Conservation (phyloP, 2,888 invertebrate species). For the Smittia sp. region DNA sequence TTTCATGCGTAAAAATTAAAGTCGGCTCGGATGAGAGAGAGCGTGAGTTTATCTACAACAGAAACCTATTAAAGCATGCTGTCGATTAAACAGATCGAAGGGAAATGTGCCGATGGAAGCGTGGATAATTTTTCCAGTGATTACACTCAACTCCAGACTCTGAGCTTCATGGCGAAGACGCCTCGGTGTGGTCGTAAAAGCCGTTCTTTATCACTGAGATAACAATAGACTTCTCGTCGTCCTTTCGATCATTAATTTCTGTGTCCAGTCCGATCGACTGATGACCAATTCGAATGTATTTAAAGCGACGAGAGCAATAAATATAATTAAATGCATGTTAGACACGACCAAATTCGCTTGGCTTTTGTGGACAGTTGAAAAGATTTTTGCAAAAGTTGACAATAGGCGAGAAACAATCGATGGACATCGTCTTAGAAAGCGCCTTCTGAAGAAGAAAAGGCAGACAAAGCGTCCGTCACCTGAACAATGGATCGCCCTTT, state of each 20-base stretch:
- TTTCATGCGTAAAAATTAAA: constrained; percentile 37
- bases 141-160: background rate
- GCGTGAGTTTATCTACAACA: background rate
- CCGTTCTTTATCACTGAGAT: background rate
- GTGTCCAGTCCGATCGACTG: background rate
- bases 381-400: constrained; percentile 5
- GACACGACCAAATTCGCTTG: constrained; percentile 17
- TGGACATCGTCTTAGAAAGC: background rate
- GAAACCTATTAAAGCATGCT: constrained; percentile 30
- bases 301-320: constrained; percentile 28
- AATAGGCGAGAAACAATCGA: constrained; percentile 11
- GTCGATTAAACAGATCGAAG: background rate
- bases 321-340: constrained; percentile 40
- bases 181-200: background rate
- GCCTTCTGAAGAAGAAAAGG: background rate
- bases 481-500: background rate
- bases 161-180: too few species aligned
- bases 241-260: constrained; percentile 33
- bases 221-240: constrained; percentile 37
- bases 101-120: constrained; percentile 21
- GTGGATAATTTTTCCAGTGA: constrained; percentile 10
- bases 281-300: constrained; percentile 2
- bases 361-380: background rate
- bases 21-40: constrained; percentile 30
- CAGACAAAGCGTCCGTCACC: constrained; percentile 20